Conservation (phyloP, 2,888 invertebrate species). For the Caenorhabditis sp. region DNA sequence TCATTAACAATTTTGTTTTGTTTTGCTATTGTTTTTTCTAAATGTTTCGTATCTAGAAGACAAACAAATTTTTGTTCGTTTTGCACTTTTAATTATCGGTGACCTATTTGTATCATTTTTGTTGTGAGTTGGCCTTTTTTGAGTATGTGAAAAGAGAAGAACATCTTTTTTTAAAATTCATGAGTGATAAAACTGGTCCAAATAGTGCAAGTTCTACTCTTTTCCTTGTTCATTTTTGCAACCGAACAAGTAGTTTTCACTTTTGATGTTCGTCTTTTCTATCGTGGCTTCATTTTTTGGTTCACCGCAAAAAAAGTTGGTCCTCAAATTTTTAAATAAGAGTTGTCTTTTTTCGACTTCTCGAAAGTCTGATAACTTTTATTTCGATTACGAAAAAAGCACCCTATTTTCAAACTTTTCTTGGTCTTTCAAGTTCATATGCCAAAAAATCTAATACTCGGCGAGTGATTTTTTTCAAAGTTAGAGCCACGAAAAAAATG, state of each 20-base stretch:
- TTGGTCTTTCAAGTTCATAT: no score
- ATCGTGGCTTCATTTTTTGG: no score
- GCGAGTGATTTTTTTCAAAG: no score
- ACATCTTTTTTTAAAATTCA: constrained; percentile 15
- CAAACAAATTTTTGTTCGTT: neutral
- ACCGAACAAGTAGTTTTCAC: no score
- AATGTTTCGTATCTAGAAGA: neutral
- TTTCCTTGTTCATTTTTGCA: neutral
- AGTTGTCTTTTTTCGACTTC: no score
- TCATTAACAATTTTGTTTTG: neutral
- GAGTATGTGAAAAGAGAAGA: neutral
- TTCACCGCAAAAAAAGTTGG: no score
- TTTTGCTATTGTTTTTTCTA: neutral
- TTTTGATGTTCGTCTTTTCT: neutral
- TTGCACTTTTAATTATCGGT: neutral
- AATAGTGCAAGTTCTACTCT: constrained; percentile 20
- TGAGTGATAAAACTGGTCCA: constrained; percentile 19
- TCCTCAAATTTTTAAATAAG: no score
- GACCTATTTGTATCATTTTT: neutral
- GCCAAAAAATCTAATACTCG: no score
- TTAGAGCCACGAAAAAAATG: no score
- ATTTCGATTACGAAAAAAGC: no score
- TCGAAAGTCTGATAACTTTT: no score
- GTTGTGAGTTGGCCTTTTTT: neutral
- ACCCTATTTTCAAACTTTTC: no score